These are phyloP conservation scores for Falco columbarius DNA, from an alignment of 2,797 vertebrate genomes.

Conservation along the genomic window DNA sequence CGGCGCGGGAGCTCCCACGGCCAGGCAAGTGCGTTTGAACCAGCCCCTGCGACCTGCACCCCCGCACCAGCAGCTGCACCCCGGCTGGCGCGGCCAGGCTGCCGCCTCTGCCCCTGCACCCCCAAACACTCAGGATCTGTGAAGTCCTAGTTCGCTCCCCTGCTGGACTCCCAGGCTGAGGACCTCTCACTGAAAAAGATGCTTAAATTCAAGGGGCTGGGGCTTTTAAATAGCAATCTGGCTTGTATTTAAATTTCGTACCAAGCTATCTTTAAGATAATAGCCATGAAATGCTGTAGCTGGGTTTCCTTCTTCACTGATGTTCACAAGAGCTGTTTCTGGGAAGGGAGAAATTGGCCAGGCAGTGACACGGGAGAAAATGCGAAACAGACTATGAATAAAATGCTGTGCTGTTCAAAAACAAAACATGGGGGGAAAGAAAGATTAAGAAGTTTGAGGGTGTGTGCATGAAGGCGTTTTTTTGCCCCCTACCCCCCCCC, in stretches of 20 bases:
- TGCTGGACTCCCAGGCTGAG: not conserved
- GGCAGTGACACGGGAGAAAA: not conserved
- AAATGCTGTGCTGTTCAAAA: not conserved
- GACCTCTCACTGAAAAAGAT: not conserved
- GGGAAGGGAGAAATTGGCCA: not conserved
- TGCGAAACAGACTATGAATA: not conserved
- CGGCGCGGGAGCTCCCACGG: not conserved
- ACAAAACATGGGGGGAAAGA: not conserved
- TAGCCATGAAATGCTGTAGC: not conserved
- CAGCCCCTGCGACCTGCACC: not conserved
- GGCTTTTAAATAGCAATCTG: not conserved
- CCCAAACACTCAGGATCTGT: not conserved
- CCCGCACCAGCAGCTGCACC: not conserved
- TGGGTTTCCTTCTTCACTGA: not conserved
- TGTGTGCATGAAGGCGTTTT: fast-evolving
- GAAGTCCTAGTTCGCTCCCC: not conserved
- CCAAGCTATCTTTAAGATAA: not conserved
- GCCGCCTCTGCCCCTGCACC: fast-evolving
- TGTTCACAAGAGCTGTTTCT: not conserved
- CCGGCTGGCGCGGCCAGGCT: not conserved
- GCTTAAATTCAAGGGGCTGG: not conserved
- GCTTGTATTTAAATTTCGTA: not conserved
- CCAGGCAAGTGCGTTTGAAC: slow-evolving; percentile 64
- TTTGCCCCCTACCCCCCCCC: too few relatives aligned
- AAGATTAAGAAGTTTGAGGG: not conserved